phyloP scores from a whole-genome alignment of 2,888 invertebrate species.

The Chloroclystis v-ata region DNA sequence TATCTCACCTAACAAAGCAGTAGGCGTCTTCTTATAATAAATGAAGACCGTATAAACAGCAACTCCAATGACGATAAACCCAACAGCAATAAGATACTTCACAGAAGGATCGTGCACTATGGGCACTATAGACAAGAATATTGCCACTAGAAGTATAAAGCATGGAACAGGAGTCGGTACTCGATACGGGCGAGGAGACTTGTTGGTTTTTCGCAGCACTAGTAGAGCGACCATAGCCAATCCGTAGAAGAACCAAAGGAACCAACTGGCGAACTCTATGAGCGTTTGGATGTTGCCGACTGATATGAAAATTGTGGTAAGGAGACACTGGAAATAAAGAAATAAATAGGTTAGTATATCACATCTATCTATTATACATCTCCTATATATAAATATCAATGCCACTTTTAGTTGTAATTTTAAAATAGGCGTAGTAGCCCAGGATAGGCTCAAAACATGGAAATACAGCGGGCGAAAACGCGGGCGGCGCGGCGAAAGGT shows the following conservation, averaged over 20 bases:
- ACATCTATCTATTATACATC: too few relatives aligned
- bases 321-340: constrained; percentile 76
- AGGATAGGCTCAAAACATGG: too few relatives aligned
- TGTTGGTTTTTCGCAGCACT: constrained; percentile 83
- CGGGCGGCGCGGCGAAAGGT: too few relatives aligned
- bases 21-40: constrained; percentile 81
- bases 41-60: constrained; percentile 86
- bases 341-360: not conserved
- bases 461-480: too few relatives aligned
- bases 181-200: constrained; percentile 84
- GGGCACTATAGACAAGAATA: constrained; percentile 85
- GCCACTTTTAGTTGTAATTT: too few relatives aligned
- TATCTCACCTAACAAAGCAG: constrained; percentile 79
- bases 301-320: constrained; percentile 84
- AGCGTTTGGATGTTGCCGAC: constrained; percentile 85
- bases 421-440: too few relatives aligned
- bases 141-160: constrained; percentile 82
- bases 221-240: constrained; percentile 87
- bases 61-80: constrained; percentile 83
- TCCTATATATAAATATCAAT: too few relatives aligned
- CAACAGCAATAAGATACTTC: constrained; percentile 86
- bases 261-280: constrained; percentile 91
- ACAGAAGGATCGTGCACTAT: constrained; percentile 85
- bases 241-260: constrained; percentile 93
- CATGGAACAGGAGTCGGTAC: constrained; percentile 85